Evolutionary conservation across 2,888 invertebrate genomes (phyloP), one percentile per base, ranked within the genome.

Genomic region (Magallana nippona): DNA sequence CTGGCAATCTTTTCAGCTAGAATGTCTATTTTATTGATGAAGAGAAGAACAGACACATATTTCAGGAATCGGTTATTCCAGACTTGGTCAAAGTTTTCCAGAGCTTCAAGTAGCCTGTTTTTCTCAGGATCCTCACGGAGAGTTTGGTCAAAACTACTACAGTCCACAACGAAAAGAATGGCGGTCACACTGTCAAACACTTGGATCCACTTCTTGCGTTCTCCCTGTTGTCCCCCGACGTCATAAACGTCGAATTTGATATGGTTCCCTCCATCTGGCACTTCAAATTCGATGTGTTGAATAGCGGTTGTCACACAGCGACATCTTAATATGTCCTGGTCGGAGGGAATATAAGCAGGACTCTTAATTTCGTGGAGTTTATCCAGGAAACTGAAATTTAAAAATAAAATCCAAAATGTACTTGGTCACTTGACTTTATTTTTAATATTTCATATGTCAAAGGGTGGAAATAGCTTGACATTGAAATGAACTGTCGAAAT

Each of bases 101-200:
- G 94, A 0, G 97, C 96, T 93, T 97, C 97, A 85, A 95, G 93
- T 13, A 97, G 94, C 77, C 97, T 94, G 94, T 97, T 97, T 91
- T 96, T 96, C 0, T 94, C 94, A 80, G 95, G 92, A 91, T 97
- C 97, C 91, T 97, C 97, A 10, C 97, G 94, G 10, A 97, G 93
- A 2, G 95, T 96, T 94, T 96, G 96, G 94, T 97, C 97, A 92
- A 97, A 97, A 94, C 97, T 97, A 90, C 97, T 97, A 90, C 96
- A 96, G 1, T 97, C 97, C 55, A 97, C 96, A 84, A 97, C 94
- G 93, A 97, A 97, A 93, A 97, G 95, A 80, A 97, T 96, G 0
- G 97, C 97, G 89, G 97, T 96, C 88, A 97, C 97, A 2, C 97
- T 97, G 93, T 97, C 97, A 91, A 97, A 97, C 0, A 96, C 97